phyloP scores from a whole-genome alignment of 2,888 invertebrate genomes.

The Yponomeuta cagnagella region DNA sequence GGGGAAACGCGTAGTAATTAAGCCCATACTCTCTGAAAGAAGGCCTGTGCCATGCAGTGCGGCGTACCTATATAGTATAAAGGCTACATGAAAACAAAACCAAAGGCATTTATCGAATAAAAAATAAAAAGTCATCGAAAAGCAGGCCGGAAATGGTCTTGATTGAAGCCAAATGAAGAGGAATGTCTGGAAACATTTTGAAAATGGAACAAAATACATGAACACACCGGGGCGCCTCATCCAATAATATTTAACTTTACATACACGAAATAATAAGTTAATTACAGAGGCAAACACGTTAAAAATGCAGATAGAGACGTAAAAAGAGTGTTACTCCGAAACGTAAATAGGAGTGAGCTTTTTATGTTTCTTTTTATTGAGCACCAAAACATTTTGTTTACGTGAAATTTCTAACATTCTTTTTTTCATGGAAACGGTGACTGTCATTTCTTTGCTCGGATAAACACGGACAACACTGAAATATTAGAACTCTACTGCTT shows the following conservation, averaged over 20 bases:
- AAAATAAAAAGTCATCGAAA: too few relatives aligned
- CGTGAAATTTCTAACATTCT: not conserved
- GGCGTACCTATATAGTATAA: too few relatives aligned
- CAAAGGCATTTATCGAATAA: too few relatives aligned
- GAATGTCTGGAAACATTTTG: not conserved
- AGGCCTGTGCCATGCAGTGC: too few relatives aligned
- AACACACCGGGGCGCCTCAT: not conserved
- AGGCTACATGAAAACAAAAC: too few relatives aligned
- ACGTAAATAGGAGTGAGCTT: constrained; percentile 2
- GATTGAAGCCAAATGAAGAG: too few relatives aligned
- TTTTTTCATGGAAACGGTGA: not conserved
- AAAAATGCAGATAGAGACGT: not conserved
- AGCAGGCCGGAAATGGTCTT: too few relatives aligned
- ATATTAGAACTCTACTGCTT: too few relatives aligned
- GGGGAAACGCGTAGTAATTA: too few relatives aligned
- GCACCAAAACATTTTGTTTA: constrained; percentile 5
- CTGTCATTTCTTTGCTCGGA: too few relatives aligned
- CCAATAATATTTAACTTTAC: not conserved
- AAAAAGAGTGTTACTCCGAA: not conserved
- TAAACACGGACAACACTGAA: too few relatives aligned
- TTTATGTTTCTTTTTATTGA: constrained; percentile 6
- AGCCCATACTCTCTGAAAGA: too few relatives aligned
- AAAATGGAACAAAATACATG: not conserved
- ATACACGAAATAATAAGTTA: not conserved
- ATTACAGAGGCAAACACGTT: not conserved